phyloP scores from a whole-genome alignment of 2,888 invertebrate genomes.

The Temnothorax rugatulus region DNA sequence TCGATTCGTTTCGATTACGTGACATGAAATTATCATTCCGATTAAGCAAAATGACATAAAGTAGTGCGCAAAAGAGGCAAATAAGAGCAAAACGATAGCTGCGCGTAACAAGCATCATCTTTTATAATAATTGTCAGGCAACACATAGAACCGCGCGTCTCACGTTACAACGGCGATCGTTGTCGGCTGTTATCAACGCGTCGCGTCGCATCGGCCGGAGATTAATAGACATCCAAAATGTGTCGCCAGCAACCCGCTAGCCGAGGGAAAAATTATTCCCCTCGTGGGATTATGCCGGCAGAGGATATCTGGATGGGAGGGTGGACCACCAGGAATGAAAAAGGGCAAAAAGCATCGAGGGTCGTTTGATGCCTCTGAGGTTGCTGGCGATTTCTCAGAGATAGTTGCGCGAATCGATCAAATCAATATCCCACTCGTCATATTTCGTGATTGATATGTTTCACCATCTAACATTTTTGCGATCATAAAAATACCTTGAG shows the following conservation, averaged over 20 bases:
- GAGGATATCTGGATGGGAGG: constrained; percentile 46
- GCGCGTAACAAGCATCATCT: constrained; percentile 71
- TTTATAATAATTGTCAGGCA: constrained; percentile 77
- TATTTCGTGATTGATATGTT: constrained; percentile 27
- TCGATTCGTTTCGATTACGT: background rate
- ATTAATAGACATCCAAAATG: constrained; percentile 73
- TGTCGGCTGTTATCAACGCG: constrained; percentile 36
- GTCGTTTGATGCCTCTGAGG: constrained; percentile 20
- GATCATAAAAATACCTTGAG: background rate
- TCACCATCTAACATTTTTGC: background rate
- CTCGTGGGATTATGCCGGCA: constrained; percentile 38
- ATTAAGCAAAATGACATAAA: constrained; percentile 14
- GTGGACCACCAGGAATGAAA: constrained; percentile 1
- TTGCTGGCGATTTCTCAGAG: constrained; percentile 27
- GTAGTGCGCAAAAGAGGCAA: background rate
- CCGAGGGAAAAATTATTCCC: constrained; percentile 60
- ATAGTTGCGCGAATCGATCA: constrained; percentile 13
- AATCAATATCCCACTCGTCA: constrained; percentile 42
- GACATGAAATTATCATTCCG: constrained; percentile 26
- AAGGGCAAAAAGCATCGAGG: constrained; percentile 37
- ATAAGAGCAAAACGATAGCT: background rate
- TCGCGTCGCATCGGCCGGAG: constrained; percentile 57
- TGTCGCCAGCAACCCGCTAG: constrained; percentile 51
- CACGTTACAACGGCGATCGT: constrained; percentile 54
- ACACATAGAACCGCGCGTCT: constrained; percentile 35